Percentiles rank a stretch among this genome's conserved stretches.
Evolutionary conservation across 2,888 invertebrate species (phyloP).

Genomic region (Hemaris fuciformis): DNA sequence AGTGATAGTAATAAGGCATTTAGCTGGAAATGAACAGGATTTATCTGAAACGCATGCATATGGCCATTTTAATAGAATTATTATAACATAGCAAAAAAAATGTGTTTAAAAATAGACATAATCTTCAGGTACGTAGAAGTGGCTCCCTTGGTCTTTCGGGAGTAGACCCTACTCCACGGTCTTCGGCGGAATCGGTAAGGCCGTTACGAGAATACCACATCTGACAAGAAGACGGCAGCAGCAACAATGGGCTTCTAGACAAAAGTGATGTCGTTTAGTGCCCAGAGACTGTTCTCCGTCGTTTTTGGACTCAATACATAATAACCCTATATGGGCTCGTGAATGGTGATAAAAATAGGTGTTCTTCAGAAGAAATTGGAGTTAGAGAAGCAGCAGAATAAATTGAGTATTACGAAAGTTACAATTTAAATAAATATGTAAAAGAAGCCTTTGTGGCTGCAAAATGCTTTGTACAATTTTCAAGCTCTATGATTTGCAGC

Average conservation of each 20-base stretch:
- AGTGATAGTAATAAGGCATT: too few relatives aligned
- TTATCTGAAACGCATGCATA: too few relatives aligned
- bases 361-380: not conserved
- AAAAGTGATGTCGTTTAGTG: conserved; percentile 69
- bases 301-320: not conserved
- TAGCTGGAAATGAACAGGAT: too few relatives aligned
- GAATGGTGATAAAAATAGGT: too few relatives aligned
- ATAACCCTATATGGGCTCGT: not conserved
- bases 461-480: not conserved
- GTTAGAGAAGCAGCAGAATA: not conserved
- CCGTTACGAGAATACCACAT: conserved; percentile 83
- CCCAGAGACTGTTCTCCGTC: not conserved
- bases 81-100: not conserved
- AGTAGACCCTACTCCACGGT: conserved; percentile 84
- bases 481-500: not conserved
- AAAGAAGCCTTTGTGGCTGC: not conserved
- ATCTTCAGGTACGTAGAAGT: conserved; percentile 71
- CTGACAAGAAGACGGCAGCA: conserved; percentile 74
- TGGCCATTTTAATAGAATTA: too few relatives aligned
- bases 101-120: not conserved
- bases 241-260: conserved; percentile 67
- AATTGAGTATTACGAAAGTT: not conserved
- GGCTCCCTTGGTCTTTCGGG: conserved; percentile 86
- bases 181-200: conserved; percentile 84
- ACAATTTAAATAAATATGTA: not conserved